Percentiles rank a stretch among this genome's conserved stretches.
Conservation (phyloP, 2,888 invertebrate genomes). For the Latrodectus elegans region DNA sequence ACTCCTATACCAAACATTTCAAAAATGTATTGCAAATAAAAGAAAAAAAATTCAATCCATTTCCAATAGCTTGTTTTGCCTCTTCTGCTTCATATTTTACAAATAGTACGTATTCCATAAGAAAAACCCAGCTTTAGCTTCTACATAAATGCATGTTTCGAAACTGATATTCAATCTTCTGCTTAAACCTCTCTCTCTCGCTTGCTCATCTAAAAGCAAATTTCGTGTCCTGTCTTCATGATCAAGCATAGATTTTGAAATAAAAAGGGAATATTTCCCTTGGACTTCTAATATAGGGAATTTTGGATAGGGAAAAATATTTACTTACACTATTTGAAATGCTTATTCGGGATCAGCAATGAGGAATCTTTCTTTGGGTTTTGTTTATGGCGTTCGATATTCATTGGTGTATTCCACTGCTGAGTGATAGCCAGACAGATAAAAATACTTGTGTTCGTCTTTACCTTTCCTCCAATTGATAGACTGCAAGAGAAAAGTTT, state of each 20-base stretch:
- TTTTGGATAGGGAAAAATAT: slow-evolving; percentile 2
- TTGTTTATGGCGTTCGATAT: slow-evolving; percentile 21
- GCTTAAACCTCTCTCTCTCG: slow-evolving; percentile 9
- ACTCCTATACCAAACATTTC: too few species aligned
- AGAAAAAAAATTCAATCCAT: too few species aligned
- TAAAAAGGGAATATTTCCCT: neutral
- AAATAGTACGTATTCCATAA: too few species aligned
- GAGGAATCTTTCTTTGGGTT: neutral
- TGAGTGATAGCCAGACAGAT: slow-evolving; percentile 19
- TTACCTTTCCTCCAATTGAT: neutral
- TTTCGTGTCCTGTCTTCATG: slow-evolving; percentile 13
- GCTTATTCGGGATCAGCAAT: slow-evolving; percentile 16
- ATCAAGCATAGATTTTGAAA: slow-evolving; percentile 33
- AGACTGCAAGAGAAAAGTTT: neutral
- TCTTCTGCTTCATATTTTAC: too few species aligned
- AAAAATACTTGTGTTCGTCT: slow-evolving; percentile 14
- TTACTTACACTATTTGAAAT: slow-evolving; percentile 10
- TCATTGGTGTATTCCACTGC: slow-evolving; percentile 1
- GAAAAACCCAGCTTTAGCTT: neutral
- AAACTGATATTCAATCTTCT: slow-evolving; percentile 9
- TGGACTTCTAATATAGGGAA: slow-evolving; percentile 18
- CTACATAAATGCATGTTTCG: slow-evolving; percentile 15
- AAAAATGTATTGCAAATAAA: too few species aligned
- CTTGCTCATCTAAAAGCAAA: neutral
- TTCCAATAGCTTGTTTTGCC: too few species aligned